These are phyloP conservation scores for Tribolium castaneum DNA, from an alignment of 1,140 invertebrate genomes.

Conservation along the genomic window DNA sequence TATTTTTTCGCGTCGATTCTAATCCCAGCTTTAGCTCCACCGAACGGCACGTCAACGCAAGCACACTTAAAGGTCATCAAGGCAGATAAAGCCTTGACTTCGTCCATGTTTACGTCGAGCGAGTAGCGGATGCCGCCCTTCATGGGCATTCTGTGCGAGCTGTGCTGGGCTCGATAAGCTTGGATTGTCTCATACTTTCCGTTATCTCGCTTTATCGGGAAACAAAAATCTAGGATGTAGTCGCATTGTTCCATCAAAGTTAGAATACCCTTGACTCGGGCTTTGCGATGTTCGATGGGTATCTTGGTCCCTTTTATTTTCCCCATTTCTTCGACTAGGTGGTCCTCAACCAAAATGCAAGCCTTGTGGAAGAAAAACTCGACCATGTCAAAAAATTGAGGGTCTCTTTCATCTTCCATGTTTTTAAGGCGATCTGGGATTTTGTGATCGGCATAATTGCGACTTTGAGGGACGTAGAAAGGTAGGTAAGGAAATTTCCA, in stretches of 20 bases:
- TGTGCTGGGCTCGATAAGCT: conserved; percentile 87
- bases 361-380: conserved; percentile 79
- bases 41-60: conserved; percentile 86
- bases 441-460: conserved; percentile 60
- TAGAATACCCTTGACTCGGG: conserved; percentile 76
- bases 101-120: conserved; percentile 87
- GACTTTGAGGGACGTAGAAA: background rate
- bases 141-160: conserved; percentile 81
- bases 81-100: conserved; percentile 89
- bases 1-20: conserved; percentile 86
- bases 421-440: conserved; percentile 71
- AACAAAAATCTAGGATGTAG: conserved; percentile 79
- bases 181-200: conserved; percentile 85
- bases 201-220: conserved; percentile 82
- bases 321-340: conserved; percentile 73
- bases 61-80: conserved; percentile 90
- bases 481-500: no score
- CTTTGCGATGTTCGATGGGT: conserved; percentile 72
- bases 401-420: conserved; percentile 70
- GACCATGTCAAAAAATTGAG: conserved; percentile 78
- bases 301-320: conserved; percentile 65
- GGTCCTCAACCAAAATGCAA: conserved; percentile 71
- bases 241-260: conserved; percentile 75
- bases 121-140: conserved; percentile 98
- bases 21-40: conserved; percentile 88